Evolutionary conservation across 2,113 vertebrate genomes (phyloP).

Genomic region (Pithys albifrons): DNA sequence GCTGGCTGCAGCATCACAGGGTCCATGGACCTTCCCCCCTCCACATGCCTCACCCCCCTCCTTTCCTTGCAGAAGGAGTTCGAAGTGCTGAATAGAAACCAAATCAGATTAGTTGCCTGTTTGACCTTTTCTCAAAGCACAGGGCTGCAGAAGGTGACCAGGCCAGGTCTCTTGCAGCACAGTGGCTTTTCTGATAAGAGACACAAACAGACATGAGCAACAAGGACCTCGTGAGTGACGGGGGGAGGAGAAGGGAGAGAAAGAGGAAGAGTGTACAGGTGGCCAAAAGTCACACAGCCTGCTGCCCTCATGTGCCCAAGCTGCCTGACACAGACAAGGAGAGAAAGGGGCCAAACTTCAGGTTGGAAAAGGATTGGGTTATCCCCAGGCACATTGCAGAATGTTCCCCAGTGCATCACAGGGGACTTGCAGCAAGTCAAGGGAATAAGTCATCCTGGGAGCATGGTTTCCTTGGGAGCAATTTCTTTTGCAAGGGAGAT

Average conservation of each 20-base stretch:
- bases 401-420: rapidly evolving
- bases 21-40: background rate
- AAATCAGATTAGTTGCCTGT: background rate
- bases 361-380: background rate
- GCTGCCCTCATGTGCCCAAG: background rate
- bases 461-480: background rate
- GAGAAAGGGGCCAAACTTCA: background rate
- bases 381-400: background rate
- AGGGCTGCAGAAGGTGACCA: background rate
- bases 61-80: background rate
- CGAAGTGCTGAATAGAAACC: background rate
- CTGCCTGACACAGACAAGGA: background rate
- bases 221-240: rapidly evolving
- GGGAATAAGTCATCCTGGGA: background rate
- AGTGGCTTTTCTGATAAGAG: background rate
- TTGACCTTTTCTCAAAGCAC: background rate
- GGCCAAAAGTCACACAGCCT: background rate
- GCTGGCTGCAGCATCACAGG: background rate
- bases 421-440: background rate
- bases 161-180: background rate
- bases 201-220: background rate
- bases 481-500: background rate
- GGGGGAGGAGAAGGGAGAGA: background rate
- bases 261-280: constrained; percentile 38
- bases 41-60: background rate